These are phyloP conservation scores for Bombus confusus DNA, from an alignment of 1,140 invertebrate genomes.

Conservation along the genomic window DNA sequence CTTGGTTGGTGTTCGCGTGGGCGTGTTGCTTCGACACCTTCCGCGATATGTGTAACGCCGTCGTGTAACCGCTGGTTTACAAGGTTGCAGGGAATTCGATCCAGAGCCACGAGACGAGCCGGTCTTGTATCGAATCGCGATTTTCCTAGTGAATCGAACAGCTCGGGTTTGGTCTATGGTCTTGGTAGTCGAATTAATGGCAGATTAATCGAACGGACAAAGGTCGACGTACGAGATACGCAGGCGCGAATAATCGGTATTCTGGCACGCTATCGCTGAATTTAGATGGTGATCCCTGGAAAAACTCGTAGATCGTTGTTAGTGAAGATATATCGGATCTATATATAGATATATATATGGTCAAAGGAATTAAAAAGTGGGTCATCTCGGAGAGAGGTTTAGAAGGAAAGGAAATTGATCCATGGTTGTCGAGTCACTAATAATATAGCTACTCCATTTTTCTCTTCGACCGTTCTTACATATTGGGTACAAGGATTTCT, in stretches of 20 bases:
- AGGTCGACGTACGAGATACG: background rate
- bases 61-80: slow-evolving; percentile 65
- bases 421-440: background rate
- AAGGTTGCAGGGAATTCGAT: slow-evolving; percentile 67
- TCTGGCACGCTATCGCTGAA: background rate
- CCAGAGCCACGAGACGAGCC: slow-evolving; percentile 12
- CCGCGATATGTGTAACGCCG: slow-evolving; percentile 62
- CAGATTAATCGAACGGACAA: slow-evolving; percentile 7
- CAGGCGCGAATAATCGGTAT: slow-evolving; percentile 9
- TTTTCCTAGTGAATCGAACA: slow-evolving; percentile 2
- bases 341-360: background rate
- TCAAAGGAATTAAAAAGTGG: slow-evolving; percentile 7
- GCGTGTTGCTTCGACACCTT: slow-evolving; percentile 65
- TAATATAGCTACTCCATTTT: slow-evolving; percentile 7
- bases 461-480: background rate
- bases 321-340: background rate
- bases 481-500: slow-evolving; percentile 20
- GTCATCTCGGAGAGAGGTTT: background rate
- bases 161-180: background rate
- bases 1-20: slow-evolving; percentile 38
- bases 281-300: background rate
- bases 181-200: slow-evolving; percentile 30
- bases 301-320: background rate
- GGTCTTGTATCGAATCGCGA: background rate
- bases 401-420: slow-evolving; percentile 2